Conservation (phyloP, 2,797 vertebrate species). For the Eupleurogrammus muticus region DNA sequence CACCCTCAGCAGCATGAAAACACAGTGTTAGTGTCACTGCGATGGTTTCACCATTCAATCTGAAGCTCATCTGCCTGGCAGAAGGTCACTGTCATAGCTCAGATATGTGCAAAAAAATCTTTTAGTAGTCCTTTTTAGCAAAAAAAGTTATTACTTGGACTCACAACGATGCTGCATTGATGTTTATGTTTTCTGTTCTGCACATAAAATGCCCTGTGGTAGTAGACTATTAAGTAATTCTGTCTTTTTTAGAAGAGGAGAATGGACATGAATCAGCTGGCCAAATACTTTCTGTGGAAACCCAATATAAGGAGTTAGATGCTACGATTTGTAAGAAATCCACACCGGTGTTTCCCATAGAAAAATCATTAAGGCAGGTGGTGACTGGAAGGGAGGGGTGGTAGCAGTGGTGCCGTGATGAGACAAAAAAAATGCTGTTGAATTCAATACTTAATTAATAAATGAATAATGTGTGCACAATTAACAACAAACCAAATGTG, state of each 20-base stretch:
- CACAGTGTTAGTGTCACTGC: constrained; percentile 59
- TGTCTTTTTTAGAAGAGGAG: background rate
- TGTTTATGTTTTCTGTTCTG: constrained; percentile 21
- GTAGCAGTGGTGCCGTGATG: no score
- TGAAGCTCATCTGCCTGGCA: constrained; percentile 46
- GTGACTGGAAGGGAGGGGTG: no score
- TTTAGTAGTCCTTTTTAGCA: constrained; percentile 17
- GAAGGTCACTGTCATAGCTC: constrained; percentile 30
- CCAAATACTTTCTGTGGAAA: background rate
- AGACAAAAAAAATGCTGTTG: no score
- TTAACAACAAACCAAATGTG: no score
- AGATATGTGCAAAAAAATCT: constrained; percentile 14
- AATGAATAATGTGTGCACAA: no score
- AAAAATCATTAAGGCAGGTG: no score
- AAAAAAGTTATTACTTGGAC: constrained; percentile 19
- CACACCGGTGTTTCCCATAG: no score
- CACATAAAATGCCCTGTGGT: background rate
- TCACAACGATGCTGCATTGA: constrained; percentile 37
- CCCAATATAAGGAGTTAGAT: background rate
- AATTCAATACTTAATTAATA: no score
- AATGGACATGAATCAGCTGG: background rate
- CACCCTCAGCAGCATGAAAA: constrained; percentile 58
- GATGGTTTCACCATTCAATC: constrained; percentile 57
- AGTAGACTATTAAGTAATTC: no score
- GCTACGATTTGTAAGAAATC: background rate